A percentile compares a stretch with the other conserved stretches of the same genome.
Conservation (phyloP, 2,797 vertebrate genomes). For the Sebastes wilsoni region DNA sequence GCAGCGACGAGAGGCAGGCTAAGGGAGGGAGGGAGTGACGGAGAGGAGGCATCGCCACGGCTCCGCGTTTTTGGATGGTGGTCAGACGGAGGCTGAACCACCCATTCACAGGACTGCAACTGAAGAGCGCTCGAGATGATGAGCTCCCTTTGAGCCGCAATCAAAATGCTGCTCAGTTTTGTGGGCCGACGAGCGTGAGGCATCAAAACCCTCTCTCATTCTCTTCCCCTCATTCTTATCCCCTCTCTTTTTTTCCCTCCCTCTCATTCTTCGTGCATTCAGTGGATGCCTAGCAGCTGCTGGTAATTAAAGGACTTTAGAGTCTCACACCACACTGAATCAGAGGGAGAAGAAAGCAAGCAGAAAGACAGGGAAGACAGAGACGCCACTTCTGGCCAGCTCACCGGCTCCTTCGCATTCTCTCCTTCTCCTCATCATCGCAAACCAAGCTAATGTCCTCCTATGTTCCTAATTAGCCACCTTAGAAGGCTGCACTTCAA, state of each 20-base stretch:
- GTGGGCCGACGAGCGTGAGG: conserved; percentile 57
- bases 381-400: conserved; percentile 58
- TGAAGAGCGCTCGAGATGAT: conserved; percentile 76
- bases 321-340: conserved; percentile 63
- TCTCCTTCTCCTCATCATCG: conserved; percentile 38
- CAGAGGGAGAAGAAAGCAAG: conserved; percentile 56
- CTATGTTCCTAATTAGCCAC: conserved; percentile 79
- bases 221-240: conserved; percentile 46
- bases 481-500: conserved; percentile 60
- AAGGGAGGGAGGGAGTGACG: neutral
- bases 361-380: conserved; percentile 45
- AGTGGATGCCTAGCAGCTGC: conserved; percentile 78
- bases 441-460: conserved; percentile 70
- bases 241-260: neutral
- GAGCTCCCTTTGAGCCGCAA: conserved; percentile 78
- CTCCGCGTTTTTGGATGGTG: conserved; percentile 66
- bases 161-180: conserved; percentile 75
- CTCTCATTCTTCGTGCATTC: conserved; percentile 57
- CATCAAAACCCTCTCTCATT: conserved; percentile 68
- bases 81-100: conserved; percentile 59
- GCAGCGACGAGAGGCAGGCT: conserved; percentile 21
- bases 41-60: conserved; percentile 18
- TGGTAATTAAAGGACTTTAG: conserved; percentile 81
- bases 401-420: conserved; percentile 20
- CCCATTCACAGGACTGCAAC: conserved; percentile 54